phyloP scores from a whole-genome alignment of 92 coral and sea anemone genomes.

The Scolanthus callimorphus region DNA sequence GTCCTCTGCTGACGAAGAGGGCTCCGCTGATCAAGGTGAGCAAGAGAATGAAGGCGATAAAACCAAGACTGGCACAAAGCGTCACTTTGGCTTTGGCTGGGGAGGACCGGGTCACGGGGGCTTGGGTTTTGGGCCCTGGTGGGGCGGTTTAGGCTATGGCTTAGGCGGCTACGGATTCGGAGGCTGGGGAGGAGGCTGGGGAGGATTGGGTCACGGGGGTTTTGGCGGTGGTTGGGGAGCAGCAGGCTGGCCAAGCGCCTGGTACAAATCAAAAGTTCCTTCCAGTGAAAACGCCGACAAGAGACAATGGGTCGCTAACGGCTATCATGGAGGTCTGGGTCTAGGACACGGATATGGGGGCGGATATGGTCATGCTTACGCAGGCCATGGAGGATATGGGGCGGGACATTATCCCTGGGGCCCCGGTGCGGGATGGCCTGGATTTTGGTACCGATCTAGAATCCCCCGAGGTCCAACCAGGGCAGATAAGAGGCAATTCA shows the following conservation, averaged over 20 bases:
- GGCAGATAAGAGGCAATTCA: constrained; percentile 51
- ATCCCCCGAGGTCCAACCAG: constrained; percentile 22
- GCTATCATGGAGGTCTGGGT: constrained; percentile 31
- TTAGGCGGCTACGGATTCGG: constrained; percentile 15
- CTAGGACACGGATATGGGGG: constrained; percentile 29
- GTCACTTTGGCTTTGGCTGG: constrained; percentile 53
- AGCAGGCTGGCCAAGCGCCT: constrained; percentile 57
- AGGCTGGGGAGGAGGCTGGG: constrained; percentile 27
- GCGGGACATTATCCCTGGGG: constrained; percentile 61
- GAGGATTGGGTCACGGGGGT: constrained; percentile 51
- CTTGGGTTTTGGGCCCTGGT: constrained; percentile 23
- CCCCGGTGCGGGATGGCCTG: constrained; percentile 79
- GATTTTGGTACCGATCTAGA: constrained; percentile 68
- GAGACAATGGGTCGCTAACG: constrained; percentile 44
- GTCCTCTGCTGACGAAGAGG: constrained; percentile 20
- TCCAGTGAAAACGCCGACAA: constrained; percentile 21
- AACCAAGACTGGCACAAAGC: constrained; percentile 37
- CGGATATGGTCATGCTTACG: constrained; percentile 37
- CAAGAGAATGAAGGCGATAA: constrained; percentile 20
- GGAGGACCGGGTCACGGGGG: constrained; percentile 62
- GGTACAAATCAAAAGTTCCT: constrained; percentile 57
- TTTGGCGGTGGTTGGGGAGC: constrained; percentile 58
- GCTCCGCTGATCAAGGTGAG: constrained; percentile 37
- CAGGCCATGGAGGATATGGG: constrained; percentile 56
- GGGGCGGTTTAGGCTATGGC: constrained; percentile 35